Evolutionary conservation across 92 coral and sea anemone genomes (phyloP), one percentile per base, ranked within the genome.

Genomic region (Porites rus): DNA sequence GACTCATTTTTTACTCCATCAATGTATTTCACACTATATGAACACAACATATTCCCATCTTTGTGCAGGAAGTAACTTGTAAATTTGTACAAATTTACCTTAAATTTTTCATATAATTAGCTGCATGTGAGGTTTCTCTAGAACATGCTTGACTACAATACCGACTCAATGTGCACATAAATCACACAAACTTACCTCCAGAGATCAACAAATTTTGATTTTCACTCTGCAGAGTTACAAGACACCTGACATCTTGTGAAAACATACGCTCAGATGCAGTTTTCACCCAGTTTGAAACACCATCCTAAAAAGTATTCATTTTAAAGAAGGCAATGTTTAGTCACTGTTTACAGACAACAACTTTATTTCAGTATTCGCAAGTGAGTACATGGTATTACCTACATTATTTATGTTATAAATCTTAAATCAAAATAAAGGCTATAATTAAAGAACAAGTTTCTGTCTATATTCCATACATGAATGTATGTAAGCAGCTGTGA

Each of bases 241-340:
- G 61, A 65, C 72, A 72, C n/a, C 87, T 79, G 70, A 83, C 80
- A 63, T 83, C 87, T 72, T 83, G 87, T 14, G 87, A 83, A 73
- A 61, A 74, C 79, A 74, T 83, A 22, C 87, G 87, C 70, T 72
- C 72, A n/a, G 87, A 83, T 2, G 70, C 87, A 61, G 79, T 80
- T 61, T 65, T 72, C 43, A 73, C 87, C 87, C 87, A 83, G 73
- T 31, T 83, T 53, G 63, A 51, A 63, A 83, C 72, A 83, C 87
- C 87, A 62, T 83, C 74, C 87, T 83, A 21, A 22, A 10, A 18
- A 19, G 78, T 51, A 51, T 72, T 13, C 50, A 72, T 72, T 8
- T n/a, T 5, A 74, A 43, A 51, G 24, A 14, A 10, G 10, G 28
- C 8, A 19, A 67, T 9, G 28, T 22, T 22, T 24, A 10, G 12